A percentile compares a stretch with the other conserved stretches of the same genome.
phyloP scores from a whole-genome alignment of 2,797 vertebrate species.

The Clarias platycephalus region DNA sequence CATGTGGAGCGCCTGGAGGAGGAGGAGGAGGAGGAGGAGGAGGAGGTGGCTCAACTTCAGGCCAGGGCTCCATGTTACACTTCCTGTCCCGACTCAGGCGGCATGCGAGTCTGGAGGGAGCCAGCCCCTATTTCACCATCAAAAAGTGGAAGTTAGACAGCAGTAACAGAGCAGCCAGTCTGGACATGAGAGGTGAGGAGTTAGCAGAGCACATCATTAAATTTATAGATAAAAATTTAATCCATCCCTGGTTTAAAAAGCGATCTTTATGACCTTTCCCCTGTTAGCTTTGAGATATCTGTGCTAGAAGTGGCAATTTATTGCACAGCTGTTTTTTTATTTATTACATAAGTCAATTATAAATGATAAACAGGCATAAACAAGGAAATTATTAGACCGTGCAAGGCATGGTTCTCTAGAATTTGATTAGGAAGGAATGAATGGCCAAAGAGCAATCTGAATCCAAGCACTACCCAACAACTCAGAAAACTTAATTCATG shows the following conservation, averaged over 20 bases:
- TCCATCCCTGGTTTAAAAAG: background rate
- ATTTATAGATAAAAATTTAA: background rate
- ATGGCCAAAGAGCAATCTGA: background rate
- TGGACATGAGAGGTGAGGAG: conserved; percentile 89
- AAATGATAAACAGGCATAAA: background rate
- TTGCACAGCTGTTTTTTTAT: background rate
- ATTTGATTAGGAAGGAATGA: background rate
- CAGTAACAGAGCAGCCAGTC: conserved; percentile 87
- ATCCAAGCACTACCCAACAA: background rate
- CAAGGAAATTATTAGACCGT: background rate
- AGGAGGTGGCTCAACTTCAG: conserved; percentile 8
- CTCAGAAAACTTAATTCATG: background rate
- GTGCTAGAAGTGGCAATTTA: background rate
- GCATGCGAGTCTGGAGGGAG: conserved; percentile 91
- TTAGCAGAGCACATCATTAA: background rate
- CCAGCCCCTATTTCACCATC: conserved; percentile 89
- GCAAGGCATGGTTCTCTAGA: background rate
- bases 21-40: conserved; percentile 18
- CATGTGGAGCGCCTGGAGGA: conserved; percentile 23
- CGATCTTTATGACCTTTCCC: background rate
- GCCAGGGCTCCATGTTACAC: conserved; percentile 81
- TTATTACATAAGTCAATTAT: no score
- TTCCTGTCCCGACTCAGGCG: conserved; percentile 90
- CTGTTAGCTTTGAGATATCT: background rate
- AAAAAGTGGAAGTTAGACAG: conserved; percentile 92